Base-by-base conservation (phyloP, 2,113 vertebrate species). In the Mus pahari region DNA sequence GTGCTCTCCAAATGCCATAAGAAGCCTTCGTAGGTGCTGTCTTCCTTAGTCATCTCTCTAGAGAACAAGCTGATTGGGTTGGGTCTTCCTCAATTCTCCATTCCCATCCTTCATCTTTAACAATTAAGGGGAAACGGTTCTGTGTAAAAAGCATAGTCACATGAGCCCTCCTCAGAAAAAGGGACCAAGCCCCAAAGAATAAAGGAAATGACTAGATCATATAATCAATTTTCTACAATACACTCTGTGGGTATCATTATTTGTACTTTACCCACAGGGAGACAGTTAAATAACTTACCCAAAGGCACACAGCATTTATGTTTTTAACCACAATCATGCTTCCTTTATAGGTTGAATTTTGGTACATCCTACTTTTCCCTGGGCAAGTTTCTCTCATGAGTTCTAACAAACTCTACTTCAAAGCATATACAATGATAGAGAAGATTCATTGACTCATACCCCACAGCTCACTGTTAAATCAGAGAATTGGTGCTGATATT, bases 331-430 rank as follows among this genome's bases (percentile, higher is more conserved):
- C 14, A 79, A 39, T 84, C 75, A 31, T 31, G 62, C 60, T 68
- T 92, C 39, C 45, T 75, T 55, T 71, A 17, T 10, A 11, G 48
- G 10, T 22, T 94, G 0, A 73, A 31, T 10, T 94, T 94, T 86
- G 42, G 19, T 68, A 26, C 13, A 75, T 78, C 12, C 10, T 60
- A 50, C 20, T 42, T 92, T 48, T 94, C 24, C 70, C 75, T 73
- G 64, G 9, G 20, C 20, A 87, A 48, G 4, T 73, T 82, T 96
- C 36, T 86, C 24, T 17, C 4, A 75, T 7, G 5, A 77, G 42
- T 78, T 96, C 45, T 6, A 79, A 66, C 73, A 96, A 48, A 94
- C 50, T 90, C 55, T 39, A 68, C 19, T 73, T 89, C 70, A 42
- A 53, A 66, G 42, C 22, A 79, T 36, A 75, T 50, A 68, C 7